Evolutionary conservation across 2,113 vertebrate species (phyloP).

Genomic region (Megaceryle torquata): DNA sequence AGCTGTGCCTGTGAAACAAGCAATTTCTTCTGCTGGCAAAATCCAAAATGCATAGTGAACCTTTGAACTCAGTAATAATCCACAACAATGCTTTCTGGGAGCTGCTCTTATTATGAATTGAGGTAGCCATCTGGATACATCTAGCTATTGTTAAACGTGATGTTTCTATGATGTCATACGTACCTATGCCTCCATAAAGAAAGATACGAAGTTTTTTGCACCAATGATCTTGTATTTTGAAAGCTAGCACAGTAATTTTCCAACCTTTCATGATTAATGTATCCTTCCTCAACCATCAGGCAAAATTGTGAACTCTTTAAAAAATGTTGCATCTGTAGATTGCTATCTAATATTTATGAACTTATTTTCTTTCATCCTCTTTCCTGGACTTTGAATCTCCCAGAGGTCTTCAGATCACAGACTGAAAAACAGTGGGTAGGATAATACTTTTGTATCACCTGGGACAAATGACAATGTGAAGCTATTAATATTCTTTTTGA

Average conservation of each 20-base stretch:
- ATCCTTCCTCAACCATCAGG: background rate
- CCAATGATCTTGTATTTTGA: background rate
- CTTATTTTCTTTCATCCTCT: background rate
- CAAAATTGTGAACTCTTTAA: background rate
- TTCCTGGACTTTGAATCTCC: background rate
- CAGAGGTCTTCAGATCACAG: background rate
- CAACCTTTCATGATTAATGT: background rate
- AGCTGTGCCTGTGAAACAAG: background rate
- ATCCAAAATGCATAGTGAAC: background rate
- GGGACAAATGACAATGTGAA: background rate
- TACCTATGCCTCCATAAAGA: background rate
- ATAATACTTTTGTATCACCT: background rate
- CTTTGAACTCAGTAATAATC: conserved; percentile 21
- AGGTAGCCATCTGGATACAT: background rate
- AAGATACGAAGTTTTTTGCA: conserved; percentile 4
- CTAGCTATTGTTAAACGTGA: conserved; percentile 23
- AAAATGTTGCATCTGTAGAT: background rate
- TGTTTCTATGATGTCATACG: conserved; percentile 1
- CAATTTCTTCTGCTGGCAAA: background rate
- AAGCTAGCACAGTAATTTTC: background rate
- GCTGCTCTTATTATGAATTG: background rate
- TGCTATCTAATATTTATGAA: background rate
- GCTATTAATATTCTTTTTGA: background rate
- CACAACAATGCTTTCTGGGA: background rate
- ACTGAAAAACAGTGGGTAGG: background rate